Percentiles rank a stretch among this genome's conserved stretches.
Conservation (phyloP, 2,113 vertebrate genomes). For the Chloropsis hardwickii region DNA sequence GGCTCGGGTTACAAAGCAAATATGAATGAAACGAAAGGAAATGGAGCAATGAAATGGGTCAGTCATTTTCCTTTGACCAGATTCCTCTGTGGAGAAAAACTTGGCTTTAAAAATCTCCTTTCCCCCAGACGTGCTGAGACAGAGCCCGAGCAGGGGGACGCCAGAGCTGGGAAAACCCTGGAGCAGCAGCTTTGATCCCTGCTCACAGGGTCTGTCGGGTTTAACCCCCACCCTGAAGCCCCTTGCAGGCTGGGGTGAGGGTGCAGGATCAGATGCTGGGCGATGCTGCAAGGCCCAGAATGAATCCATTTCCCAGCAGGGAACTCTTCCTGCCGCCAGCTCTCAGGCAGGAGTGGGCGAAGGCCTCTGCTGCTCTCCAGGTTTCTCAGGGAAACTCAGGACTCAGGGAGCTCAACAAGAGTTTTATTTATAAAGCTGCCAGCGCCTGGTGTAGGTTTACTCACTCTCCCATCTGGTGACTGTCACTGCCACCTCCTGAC, state of each 20-base stretch:
- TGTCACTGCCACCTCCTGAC: constrained; percentile 26
- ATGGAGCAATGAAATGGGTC: not conserved
- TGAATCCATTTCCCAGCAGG: not conserved
- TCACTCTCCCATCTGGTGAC: constrained; percentile 46
- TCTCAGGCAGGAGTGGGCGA: not conserved
- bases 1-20: not conserved
- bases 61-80: not conserved
- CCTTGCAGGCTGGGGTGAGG: not conserved
- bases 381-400: not conserved
- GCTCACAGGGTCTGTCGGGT: rapidly evolving
- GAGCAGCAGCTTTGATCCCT: not conserved
- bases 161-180: not conserved
- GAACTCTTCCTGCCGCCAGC: not conserved
- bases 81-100: not conserved
- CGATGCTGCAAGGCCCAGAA: not conserved
- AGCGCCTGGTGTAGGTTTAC: constrained; percentile 32
- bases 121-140: not conserved
- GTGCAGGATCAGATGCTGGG: not conserved
- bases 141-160: not conserved
- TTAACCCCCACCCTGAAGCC: not conserved
- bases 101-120: not conserved
- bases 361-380: not conserved
- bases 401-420: not conserved
- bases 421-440: constrained; percentile 46
- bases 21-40: not conserved